Conservation (phyloP, 30 jellyfish, hydroid and myxozoan species). For the Chrysaora quinquecirrha region DNA sequence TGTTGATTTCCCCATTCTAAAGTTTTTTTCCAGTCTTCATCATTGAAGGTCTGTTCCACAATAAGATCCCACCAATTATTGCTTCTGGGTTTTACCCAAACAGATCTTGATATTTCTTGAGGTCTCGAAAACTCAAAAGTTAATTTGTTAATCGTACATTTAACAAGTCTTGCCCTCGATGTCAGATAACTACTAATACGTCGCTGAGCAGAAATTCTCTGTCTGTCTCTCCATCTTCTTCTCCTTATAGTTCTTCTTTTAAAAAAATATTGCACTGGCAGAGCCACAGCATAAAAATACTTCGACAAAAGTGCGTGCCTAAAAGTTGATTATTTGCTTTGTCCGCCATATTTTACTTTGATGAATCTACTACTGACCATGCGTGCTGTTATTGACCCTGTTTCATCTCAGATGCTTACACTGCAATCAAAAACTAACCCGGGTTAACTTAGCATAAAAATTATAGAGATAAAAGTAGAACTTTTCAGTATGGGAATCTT, state of each 20-base stretch:
- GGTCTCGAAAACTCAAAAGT: not conserved
- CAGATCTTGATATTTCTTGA: not conserved
- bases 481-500: too few relatives aligned
- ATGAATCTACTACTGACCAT: not conserved
- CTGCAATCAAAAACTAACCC: not conserved
- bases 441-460: too few relatives aligned
- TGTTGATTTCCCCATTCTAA: too few relatives aligned
- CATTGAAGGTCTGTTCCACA: conserved; percentile 1
- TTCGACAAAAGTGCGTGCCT: not conserved
- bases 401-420: not conserved
- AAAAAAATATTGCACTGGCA: not conserved
- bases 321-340: not conserved
- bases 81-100: not conserved
- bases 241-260: too few relatives aligned
- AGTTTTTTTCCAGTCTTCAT: conserved; percentile 32
- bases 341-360: too few relatives aligned
- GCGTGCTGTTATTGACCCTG: not conserved
- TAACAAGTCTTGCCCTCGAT: conserved; percentile 4
- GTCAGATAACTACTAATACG: not conserved
- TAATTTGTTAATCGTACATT: not conserved
- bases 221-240: too few relatives aligned
- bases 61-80: conserved; percentile 36
- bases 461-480: too few relatives aligned
- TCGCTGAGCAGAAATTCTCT: too few relatives aligned
- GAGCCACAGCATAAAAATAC: not conserved